Conservation (phyloP, 2,797 vertebrate species). For the Spinibarbus caldwelli region DNA sequence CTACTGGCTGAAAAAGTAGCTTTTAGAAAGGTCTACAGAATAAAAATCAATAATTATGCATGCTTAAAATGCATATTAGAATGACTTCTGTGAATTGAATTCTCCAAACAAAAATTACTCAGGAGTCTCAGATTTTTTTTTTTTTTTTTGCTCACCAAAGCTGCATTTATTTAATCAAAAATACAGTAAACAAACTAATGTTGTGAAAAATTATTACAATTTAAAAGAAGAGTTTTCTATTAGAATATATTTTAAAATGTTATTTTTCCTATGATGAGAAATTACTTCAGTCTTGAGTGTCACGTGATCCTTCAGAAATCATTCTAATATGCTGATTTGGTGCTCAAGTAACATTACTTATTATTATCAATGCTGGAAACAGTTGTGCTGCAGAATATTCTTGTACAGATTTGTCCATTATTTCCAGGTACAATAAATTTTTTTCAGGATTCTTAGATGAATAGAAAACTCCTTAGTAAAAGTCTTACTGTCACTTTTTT, state of each 20-base stretch:
- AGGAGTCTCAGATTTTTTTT: too few species aligned
- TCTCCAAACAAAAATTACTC: not conserved
- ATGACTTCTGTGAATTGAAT: not conserved
- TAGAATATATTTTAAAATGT: not conserved
- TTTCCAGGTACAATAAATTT: not conserved
- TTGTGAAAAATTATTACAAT: not conserved
- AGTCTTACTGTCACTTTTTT: not conserved
- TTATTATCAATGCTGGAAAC: too few species aligned
- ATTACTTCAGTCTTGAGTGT: too few species aligned
- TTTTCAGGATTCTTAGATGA: not conserved
- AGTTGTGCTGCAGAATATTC: too few species aligned
- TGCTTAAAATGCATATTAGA: too few species aligned
- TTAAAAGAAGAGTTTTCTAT: not conserved
- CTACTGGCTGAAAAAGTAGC: not conserved
- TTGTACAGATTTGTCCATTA: not conserved
- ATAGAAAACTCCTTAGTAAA: not conserved
- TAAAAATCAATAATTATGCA: not conserved
- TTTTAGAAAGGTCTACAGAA: not conserved
- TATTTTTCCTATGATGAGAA: too few species aligned
- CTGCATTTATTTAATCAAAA: not conserved
- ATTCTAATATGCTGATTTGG: too few species aligned
- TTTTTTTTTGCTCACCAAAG: not conserved
- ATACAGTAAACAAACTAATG: not conserved
- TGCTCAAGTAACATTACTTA: not conserved
- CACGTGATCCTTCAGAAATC: too few species aligned